Base-by-base conservation (phyloP, 2,113 vertebrate species). In the Stomatorhinus ivindoensis region DNA sequence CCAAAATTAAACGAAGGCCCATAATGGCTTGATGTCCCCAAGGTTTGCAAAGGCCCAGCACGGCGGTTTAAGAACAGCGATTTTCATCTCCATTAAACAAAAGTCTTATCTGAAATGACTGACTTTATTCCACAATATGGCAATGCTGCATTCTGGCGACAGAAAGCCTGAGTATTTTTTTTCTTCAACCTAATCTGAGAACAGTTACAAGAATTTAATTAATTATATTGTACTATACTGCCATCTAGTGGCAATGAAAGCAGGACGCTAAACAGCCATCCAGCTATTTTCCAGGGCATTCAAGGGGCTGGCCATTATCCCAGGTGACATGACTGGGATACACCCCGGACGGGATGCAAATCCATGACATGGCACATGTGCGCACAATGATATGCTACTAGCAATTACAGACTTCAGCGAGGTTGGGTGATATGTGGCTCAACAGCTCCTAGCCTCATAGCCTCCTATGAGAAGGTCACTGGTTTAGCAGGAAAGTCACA, bases 191-290 rank as follows among this genome's bases (percentile, higher is more conserved):
- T 80, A 39, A 80, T 42, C 15, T 80, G 35, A 44, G 17, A 21
- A 35, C 4, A 55, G 1, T 48, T 58, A 19, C 50, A 58, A 42
- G 4, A 87, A 35, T 87, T 21, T 10, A 27, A 87, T 42, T 44
- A 17, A n/a, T 87, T 55, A 15, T 55, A 44, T 65, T 65, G 48
- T 46, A 42, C 53, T 87, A 65, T 87, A 46, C 21, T 87, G 55
- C 87, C 87, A 87, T 87, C 87, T 87, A 65, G 51, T 61, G 87
- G 55, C 42, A 44, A 6, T 13, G 27, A 44, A 87, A n/a, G 35
- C 21, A 46, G 8, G 19, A 44, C 0, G 9, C 82, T 84, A 11
- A 47, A n/a, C 8, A 47, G 5, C 44, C 44, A 11, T 6, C 82
- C 24, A 47, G 2, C 21, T 44, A 82, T n/a, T n/a, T 44, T 46